These are phyloP conservation scores for Plutomurus gul DNA, from an alignment of 1,140 invertebrate species.

Conservation along the genomic window DNA sequence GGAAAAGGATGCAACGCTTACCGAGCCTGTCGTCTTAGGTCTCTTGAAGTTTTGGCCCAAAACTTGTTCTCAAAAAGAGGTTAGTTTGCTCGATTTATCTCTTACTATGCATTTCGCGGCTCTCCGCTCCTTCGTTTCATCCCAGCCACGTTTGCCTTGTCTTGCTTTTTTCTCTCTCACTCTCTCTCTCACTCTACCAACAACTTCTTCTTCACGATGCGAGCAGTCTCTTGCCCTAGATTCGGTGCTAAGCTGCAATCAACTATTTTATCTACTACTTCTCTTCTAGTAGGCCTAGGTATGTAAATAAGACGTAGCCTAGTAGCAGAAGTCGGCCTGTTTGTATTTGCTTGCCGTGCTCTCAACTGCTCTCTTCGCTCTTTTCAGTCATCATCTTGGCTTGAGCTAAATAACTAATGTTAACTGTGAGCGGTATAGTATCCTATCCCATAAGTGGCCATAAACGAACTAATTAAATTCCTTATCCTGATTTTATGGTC, in stretches of 20 bases:
- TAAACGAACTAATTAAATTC: not conserved
- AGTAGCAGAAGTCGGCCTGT: no score
- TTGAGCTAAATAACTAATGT: not conserved
- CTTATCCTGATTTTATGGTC: not conserved
- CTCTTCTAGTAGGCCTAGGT: no score
- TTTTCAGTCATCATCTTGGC: no score
- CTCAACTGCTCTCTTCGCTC: no score
- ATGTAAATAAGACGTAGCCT: no score
- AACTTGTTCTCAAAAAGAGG: slow-evolving; percentile 97
- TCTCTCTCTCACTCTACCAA: no score
- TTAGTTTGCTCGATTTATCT: slow-evolving; percentile 46
- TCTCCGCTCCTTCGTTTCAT: no score
- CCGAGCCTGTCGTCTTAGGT: slow-evolving; percentile 93
- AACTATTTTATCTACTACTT: no score
- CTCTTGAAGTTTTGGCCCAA: slow-evolving; percentile 99
- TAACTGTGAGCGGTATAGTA: not conserved
- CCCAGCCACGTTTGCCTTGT: not conserved
- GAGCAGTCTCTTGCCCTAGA: no score
- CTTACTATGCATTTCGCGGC: not conserved
- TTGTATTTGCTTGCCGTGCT: no score
- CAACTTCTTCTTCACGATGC: no score
- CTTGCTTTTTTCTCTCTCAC: not conserved
- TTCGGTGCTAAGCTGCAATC: no score
- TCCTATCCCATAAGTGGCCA: not conserved
- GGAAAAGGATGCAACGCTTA: slow-evolving; percentile 96